Evolutionary conservation across 2,888 invertebrate genomes (phyloP).

Genomic region (Eulithis prunata): DNA sequence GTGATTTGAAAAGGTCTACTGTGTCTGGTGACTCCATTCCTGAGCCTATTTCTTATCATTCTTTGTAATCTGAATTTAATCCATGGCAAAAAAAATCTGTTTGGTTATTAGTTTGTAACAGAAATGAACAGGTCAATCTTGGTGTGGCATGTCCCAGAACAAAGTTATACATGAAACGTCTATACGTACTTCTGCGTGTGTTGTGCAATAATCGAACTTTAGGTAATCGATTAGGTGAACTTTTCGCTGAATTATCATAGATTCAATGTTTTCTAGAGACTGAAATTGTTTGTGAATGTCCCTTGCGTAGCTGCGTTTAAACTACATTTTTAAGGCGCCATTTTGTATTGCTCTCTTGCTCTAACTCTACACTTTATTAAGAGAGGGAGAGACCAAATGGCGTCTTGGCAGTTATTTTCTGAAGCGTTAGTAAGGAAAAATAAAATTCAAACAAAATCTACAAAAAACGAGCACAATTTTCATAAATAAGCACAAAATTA

Average conservation of each 20-base stretch:
- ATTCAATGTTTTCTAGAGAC: conserved; percentile 62
- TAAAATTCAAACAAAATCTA: neutral
- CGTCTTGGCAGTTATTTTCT: neutral
- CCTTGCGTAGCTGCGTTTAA: conserved; percentile 26
- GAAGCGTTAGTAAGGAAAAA: neutral
- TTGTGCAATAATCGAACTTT: conserved; percentile 79
- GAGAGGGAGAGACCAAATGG: conserved; percentile 16
- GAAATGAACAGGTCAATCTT: neutral
- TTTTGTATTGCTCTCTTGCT: conserved; percentile 14
- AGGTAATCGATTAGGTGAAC: conserved; percentile 65
- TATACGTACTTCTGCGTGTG: conserved; percentile 80
- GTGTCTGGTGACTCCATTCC: no score
- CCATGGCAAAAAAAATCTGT: neutral
- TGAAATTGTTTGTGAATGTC: conserved; percentile 56
- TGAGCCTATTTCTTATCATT: no score
- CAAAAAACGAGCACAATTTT: conserved; percentile 5
- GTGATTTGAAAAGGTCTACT: no score
- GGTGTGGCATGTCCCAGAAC: conserved; percentile 31
- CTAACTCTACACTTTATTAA: conserved; percentile 3
- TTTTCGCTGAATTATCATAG: conserved; percentile 72
- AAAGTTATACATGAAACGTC: conserved; percentile 57
- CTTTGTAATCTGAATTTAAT: neutral
- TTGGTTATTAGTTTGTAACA: no score
- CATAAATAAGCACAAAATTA: conserved; percentile 1
- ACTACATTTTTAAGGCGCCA: conserved; percentile 2